Percentiles rank a stretch among this genome's conserved stretches.
phyloP scores from a whole-genome alignment of 2,113 vertebrate species.

The Paracanthobrama guichenoti region DNA sequence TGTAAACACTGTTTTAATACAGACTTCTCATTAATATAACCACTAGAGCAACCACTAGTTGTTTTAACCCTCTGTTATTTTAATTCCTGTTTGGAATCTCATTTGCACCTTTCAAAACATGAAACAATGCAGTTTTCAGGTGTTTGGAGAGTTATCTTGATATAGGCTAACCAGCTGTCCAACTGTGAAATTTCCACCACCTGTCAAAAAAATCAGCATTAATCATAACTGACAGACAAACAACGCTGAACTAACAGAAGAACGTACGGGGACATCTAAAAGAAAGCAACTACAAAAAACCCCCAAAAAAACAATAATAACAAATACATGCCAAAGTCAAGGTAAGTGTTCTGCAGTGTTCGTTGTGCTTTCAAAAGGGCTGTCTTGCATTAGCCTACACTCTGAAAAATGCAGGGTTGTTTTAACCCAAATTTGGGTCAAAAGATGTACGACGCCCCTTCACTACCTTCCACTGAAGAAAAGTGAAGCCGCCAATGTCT shows the following conservation, averaged over 20 bases:
- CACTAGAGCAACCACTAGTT: not conserved
- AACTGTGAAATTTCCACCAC: constrained; percentile 13
- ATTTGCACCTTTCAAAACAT: constrained; percentile 2
- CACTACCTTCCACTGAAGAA: too few relatives aligned
- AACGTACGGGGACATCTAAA: not conserved
- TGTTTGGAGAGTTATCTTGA: not conserved
- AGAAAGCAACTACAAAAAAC: not conserved
- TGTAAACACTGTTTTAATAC: not conserved
- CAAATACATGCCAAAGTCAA: not conserved
- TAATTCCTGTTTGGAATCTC: not conserved
- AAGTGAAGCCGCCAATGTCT: too few relatives aligned
- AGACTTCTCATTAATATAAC: not conserved
- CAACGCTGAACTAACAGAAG: constrained; percentile 1
- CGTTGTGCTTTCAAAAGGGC: not conserved
- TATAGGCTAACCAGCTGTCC: not conserved
- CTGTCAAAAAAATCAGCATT: not conserved
- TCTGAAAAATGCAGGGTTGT: too few relatives aligned
- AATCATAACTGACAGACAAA: not conserved
- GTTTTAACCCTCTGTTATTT: not conserved
- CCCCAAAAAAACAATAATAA: too few relatives aligned
- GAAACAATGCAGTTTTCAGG: not conserved
- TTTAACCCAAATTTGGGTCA: too few relatives aligned
- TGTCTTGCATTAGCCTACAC: too few relatives aligned
- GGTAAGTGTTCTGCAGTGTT: too few relatives aligned
- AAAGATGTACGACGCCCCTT: too few relatives aligned